Conservation (phyloP, 2,888 invertebrate genomes). For the Polymixis flavicincta region DNA sequence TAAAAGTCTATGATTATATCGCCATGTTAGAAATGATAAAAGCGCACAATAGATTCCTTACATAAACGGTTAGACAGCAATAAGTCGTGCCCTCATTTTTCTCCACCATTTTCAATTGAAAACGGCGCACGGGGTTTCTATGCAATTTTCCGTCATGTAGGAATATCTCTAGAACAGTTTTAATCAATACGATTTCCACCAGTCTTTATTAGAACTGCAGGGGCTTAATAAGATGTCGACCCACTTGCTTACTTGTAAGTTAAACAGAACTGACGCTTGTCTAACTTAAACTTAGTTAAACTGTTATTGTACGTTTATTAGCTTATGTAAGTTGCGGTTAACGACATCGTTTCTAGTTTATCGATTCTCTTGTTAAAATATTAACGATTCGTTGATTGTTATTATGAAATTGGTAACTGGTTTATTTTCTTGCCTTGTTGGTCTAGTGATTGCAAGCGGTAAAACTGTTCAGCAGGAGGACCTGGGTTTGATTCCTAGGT, state of each 20-base stretch:
- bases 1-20: too few relatives aligned
- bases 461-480: too few relatives aligned
- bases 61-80: background rate
- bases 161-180: slow-evolving; percentile 10
- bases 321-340: slow-evolving; percentile 25
- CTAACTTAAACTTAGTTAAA: slow-evolving; percentile 32
- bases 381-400: background rate
- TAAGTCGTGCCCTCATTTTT: slow-evolving; percentile 11
- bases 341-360: slow-evolving; percentile 17
- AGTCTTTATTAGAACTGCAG: slow-evolving; percentile 22
- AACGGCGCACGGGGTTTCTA: background rate
- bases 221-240: slow-evolving; percentile 20
- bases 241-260: slow-evolving; percentile 22
- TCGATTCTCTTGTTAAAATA: slow-evolving; percentile 4
- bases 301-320: slow-evolving; percentile 12
- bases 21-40: too few relatives aligned
- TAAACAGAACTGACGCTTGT: slow-evolving; percentile 8
- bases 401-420: background rate
- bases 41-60: background rate
- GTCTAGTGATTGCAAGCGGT: too few relatives aligned
- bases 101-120: background rate
- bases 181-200: slow-evolving; percentile 17
- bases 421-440: background rate
- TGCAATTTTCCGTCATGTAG: slow-evolving; percentile 22
- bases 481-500: too few relatives aligned